phyloP scores from a whole-genome alignment of 1,140 invertebrate species.

The Anastatus disparis region DNA sequence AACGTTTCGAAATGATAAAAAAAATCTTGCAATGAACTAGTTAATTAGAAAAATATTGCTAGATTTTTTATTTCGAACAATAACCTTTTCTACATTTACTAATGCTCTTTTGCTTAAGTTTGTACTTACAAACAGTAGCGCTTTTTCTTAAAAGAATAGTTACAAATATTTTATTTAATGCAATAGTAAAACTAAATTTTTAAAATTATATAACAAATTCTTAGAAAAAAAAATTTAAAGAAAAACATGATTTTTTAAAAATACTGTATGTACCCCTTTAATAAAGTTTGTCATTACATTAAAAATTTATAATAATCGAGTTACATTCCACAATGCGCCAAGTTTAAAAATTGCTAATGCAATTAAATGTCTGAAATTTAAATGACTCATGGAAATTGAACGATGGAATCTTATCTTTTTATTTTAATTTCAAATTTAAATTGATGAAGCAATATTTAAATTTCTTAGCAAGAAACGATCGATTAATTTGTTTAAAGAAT shows the following conservation, averaged over 20 bases:
- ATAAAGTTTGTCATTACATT: conserved; percentile 4
- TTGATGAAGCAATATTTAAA: conserved; percentile 5
- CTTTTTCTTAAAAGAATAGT: too few species aligned
- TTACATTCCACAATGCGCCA: conserved; percentile 31
- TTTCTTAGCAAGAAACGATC: conserved; percentile 6
- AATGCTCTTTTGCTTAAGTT: too few species aligned
- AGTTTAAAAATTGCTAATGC: neutral
- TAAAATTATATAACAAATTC: neutral
- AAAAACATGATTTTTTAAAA: conserved; percentile 13
- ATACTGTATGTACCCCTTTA: conserved; percentile 24
- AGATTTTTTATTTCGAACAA: too few species aligned
- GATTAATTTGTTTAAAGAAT: conserved; percentile 3
- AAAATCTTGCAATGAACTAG: conserved; percentile 13
- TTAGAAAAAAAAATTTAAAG: too few species aligned
- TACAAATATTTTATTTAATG: neutral
- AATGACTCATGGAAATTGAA: neutral
- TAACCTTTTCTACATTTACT: too few species aligned
- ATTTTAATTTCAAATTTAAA: conserved; percentile 14
- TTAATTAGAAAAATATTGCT: conserved; percentile 10
- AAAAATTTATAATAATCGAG: conserved; percentile 18
- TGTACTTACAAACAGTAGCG: too few species aligned
- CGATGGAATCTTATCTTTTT: too few species aligned
- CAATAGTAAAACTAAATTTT: neutral
- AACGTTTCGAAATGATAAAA: neutral
- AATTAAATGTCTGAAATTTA: neutral